Evolutionary conservation across 2,113 vertebrate genomes (phyloP).

Genomic region (Delphinus delphis): DNA sequence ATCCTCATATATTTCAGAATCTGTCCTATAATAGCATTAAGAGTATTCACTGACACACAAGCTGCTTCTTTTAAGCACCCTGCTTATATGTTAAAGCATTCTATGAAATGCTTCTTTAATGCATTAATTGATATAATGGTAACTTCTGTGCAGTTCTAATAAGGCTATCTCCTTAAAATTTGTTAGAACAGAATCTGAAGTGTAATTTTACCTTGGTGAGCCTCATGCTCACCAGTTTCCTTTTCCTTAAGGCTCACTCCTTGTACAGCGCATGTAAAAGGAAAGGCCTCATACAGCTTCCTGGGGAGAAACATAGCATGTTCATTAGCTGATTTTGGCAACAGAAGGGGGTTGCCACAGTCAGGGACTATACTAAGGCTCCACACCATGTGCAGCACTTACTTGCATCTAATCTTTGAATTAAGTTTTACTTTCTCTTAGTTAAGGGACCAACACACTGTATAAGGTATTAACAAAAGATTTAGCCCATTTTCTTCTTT

Average conservation of each 20-base stretch:
- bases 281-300: neutral
- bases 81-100: neutral
- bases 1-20: conserved; percentile 99
- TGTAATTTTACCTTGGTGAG: neutral
- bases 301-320: neutral
- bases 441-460: neutral
- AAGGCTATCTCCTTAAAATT: neutral
- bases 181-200: neutral
- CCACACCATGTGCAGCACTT: neutral
- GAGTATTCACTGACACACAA: conserved; percentile 24
- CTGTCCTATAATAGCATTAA: conserved; percentile 87
- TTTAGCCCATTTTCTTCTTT: neutral
- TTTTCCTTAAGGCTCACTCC: neutral
- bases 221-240: neutral
- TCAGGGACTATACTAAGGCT: neutral
- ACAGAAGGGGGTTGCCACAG: neutral
- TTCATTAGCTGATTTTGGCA: neutral
- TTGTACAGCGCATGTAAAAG: neutral
- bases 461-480: conserved; percentile 1
- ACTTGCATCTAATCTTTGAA: neutral
- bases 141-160: conserved; percentile 24
- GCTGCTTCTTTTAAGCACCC: neutral
- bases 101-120: neutral
- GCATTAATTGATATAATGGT: neutral
- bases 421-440: conserved; percentile 54